A percentile compares a stretch with the other conserved stretches of the same genome.
Conservation (phyloP, 2,888 invertebrate genomes). For the Ceraclea dissimilis region DNA sequence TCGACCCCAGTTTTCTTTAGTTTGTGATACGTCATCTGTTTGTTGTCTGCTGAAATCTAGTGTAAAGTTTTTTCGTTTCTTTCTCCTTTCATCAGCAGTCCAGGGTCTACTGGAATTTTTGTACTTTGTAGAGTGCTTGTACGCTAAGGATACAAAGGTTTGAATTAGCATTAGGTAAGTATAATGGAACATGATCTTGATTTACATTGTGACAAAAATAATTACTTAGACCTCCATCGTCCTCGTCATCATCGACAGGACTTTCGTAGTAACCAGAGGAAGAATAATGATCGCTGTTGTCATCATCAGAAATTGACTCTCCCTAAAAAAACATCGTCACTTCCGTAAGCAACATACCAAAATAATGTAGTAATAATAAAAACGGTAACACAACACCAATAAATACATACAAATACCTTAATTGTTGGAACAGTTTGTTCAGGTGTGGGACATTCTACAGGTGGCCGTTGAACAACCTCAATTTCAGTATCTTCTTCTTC, state of each 20-base stretch:
- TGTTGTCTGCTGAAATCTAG: slow-evolving; percentile 61
- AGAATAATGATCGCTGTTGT: slow-evolving; percentile 62
- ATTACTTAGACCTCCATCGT: slow-evolving; percentile 47
- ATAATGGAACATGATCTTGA: background rate
- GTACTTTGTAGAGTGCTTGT: slow-evolving; percentile 47
- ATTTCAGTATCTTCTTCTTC: slow-evolving; percentile 9
- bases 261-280: slow-evolving; percentile 71
- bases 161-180: background rate
- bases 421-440: slow-evolving; percentile 25
- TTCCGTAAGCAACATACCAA: background rate
- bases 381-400: too few relatives aligned
- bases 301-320: slow-evolving; percentile 58
- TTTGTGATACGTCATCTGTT: slow-evolving; percentile 44
- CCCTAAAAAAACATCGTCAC: slow-evolving; percentile 33
- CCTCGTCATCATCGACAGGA: slow-evolving; percentile 59
- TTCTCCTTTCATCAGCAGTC: slow-evolving; percentile 63
- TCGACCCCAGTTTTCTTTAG: slow-evolving; percentile 44
- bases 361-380: background rate
- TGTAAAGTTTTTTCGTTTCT: slow-evolving; percentile 68
- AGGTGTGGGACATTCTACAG: slow-evolving; percentile 23
- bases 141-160: slow-evolving; percentile 32
- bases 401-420: slow-evolving; percentile 15
- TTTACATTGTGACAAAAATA: background rate
- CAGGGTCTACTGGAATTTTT: slow-evolving; percentile 45
- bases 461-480: slow-evolving; percentile 26